Evolutionary conservation across 2,113 vertebrate species (phyloP), one percentile per base, ranked within the genome.

Genomic region (Paramormyrops kingsleyae): DNA sequence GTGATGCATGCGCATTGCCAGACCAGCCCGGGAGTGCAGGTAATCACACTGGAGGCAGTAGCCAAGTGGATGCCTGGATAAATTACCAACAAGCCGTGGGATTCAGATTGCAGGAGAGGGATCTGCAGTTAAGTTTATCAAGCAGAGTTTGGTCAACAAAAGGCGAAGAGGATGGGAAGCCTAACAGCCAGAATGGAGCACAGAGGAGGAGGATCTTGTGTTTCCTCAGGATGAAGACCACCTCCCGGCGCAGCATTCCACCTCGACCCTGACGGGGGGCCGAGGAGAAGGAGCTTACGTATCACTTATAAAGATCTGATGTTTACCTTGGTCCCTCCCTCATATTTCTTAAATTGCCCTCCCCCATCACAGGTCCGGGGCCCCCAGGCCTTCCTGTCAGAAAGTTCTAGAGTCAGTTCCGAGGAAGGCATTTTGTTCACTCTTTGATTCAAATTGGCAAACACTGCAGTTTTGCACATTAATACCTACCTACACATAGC

Each of bases 371-470:
- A 35, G 85, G 46, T 52, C 44, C 10, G 1, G 27, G 15, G 27
- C 27, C 12, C 5, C 4, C 85, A n/a, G 42, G 42, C n/a, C 83
- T 24, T 31, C 85, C 31, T 47, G 15, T 47, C 49, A 53, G 27
- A 87, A 87, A 35, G 85, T 87, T 87, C 12, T 53, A 19, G 24
- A 47, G 85, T 87, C 49, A 87, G 50, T 35, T 87, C 85, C 39
- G 50, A 56, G 24, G 21, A 35, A 53, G 85, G 13, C 27, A 47
- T 47, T 87, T 53, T 53, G 50, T 53, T 35, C 44, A 52, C 27
- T 13, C 85, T 87, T 39, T 35, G 24, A 35, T 31, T 87, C 50
- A 87, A 87, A 87, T 31, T 53, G 49, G 49, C 50, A 53, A 87
- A 35, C 85, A 35, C 50, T 17, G 85, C 85, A 87, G 12, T 53